A percentile compares a stretch with the other conserved stretches of the same genome.
These are phyloP conservation scores for Forbesichthys agassizii DNA, from an alignment of 2,113 vertebrate species.

Conservation along the genomic window DNA sequence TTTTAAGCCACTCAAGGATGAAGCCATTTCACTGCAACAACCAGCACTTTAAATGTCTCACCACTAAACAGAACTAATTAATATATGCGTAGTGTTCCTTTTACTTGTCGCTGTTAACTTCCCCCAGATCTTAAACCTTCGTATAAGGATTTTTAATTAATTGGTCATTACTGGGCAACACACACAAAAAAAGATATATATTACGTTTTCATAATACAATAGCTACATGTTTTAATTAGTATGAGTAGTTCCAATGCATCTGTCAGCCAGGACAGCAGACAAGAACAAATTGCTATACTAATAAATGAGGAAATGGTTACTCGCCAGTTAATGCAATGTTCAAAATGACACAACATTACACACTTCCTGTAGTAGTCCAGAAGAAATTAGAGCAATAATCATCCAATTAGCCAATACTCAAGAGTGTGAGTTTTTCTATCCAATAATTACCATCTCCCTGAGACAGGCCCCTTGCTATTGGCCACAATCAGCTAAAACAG, in stretches of 20 bases:
- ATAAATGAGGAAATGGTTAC: too few relatives aligned
- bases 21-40: constrained; percentile 55
- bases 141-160: too few relatives aligned
- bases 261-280: too few relatives aligned
- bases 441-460: background rate
- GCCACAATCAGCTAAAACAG: constrained; percentile 42
- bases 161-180: too few relatives aligned
- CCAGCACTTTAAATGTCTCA: constrained; percentile 28
- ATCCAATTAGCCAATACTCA: background rate
- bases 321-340: too few relatives aligned
- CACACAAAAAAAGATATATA: too few relatives aligned
- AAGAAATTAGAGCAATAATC: background rate
- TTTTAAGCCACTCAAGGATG: constrained; percentile 61
- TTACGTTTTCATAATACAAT: too few relatives aligned
- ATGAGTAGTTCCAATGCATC: too few relatives aligned
- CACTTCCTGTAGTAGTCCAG: background rate
- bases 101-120: background rate
- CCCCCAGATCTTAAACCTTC: too few relatives aligned
- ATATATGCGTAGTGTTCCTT: background rate
- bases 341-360: too few relatives aligned
- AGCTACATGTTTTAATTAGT: too few relatives aligned
- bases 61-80: constrained; percentile 46
- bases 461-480: constrained; percentile 15
- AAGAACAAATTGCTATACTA: too few relatives aligned
- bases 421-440: background rate